Evolutionary conservation across 2,113 vertebrate genomes (phyloP).

Genomic region (Alosa alosa): DNA sequence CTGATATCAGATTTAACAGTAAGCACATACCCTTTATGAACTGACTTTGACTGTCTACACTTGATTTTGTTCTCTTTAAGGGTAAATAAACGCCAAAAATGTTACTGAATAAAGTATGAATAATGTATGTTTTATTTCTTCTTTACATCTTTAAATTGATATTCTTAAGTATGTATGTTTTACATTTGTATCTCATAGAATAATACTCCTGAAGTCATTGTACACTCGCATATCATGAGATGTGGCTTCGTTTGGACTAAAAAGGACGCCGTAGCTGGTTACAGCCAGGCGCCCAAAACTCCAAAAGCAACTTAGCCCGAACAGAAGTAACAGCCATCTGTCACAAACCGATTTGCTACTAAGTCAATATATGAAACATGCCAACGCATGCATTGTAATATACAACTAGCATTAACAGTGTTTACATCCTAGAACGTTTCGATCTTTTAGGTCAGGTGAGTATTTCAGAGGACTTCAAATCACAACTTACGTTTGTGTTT

Average conservation of each 20-base stretch:
- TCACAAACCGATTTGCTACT: background rate
- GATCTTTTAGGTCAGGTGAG: background rate
- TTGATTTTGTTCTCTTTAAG: background rate
- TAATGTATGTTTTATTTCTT: background rate
- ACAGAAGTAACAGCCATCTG: background rate
- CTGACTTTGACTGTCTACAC: slow-evolving; percentile 1
- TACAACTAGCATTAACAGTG: background rate
- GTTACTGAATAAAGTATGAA: slow-evolving; percentile 6
- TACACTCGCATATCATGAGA: background rate
- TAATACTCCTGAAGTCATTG: too few relatives aligned
- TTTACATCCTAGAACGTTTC: background rate
- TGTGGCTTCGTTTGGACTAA: background rate
- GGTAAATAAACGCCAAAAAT: slow-evolving; percentile 16
- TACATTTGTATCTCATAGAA: too few relatives aligned
- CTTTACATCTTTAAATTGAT: background rate
- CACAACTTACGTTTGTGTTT: slow-evolving; percentile 1
- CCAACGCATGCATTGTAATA: background rate
- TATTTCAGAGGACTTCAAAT: background rate
- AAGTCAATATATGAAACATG: background rate
- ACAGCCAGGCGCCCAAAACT: slow-evolving; percentile 1
- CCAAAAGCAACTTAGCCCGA: background rate
- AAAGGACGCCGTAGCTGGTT: background rate
- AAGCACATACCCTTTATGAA: slow-evolving; percentile 16
- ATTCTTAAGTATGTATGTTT: background rate
- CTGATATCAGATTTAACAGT: background rate